Percentiles rank a stretch among this genome's conserved stretches.
phyloP scores from a whole-genome alignment of 2,113 vertebrate species.

The Monopterus albus region DNA sequence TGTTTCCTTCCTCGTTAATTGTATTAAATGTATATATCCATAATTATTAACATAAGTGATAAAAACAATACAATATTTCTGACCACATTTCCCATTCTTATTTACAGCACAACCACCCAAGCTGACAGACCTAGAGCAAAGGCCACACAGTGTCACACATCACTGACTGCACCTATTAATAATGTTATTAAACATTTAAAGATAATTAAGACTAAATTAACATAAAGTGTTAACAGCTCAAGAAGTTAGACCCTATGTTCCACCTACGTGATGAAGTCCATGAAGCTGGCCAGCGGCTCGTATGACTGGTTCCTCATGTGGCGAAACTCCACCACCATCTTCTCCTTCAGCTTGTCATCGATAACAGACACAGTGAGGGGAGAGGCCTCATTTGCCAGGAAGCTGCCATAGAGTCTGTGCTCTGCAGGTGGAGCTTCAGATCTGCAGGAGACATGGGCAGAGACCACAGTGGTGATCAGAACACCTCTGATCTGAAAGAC shows the following conservation, averaged over 20 bases:
- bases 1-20: too few relatives aligned
- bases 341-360: constrained; percentile 98
- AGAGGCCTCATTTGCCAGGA: constrained; percentile 95
- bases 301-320: constrained; percentile 99
- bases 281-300: constrained; percentile 94
- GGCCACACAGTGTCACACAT: too few relatives aligned
- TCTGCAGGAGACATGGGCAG: constrained; percentile 78
- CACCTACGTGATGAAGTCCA: constrained; percentile 94
- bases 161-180: too few relatives aligned
- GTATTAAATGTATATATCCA: too few relatives aligned
- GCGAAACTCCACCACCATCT: constrained; percentile 98
- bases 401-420: constrained; percentile 98
- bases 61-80: too few relatives aligned
- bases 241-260: neutral
- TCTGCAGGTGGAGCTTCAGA: constrained; percentile 96
- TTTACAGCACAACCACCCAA: too few relatives aligned
- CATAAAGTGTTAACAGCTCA: neutral
- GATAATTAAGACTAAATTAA: too few relatives aligned
- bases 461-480: neutral
- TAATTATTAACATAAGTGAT: too few relatives aligned
- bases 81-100: too few relatives aligned
- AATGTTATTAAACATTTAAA: too few relatives aligned
- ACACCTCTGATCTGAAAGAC: too few relatives aligned
- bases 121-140: too few relatives aligned
- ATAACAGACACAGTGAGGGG: constrained; percentile 96